Base-by-base conservation (phyloP, 1,140 invertebrate genomes). In the Tigriopus japonicus region DNA sequence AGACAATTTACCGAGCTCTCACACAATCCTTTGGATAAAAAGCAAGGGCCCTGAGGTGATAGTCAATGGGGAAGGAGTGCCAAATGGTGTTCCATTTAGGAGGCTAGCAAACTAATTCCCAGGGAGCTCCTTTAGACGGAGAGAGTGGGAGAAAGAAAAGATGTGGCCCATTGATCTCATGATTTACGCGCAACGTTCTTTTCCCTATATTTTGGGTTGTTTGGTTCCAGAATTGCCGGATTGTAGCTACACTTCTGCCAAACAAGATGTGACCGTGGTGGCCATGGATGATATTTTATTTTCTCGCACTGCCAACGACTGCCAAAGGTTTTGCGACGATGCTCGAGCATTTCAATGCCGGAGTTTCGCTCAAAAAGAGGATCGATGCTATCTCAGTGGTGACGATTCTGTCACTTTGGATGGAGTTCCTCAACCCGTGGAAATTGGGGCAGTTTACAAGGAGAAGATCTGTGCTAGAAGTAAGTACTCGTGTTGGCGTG, bases 231-330 rank as follows among this genome's bases (percentile, higher is more conserved):
- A 68, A 55, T 67, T 76, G 7, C 72, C 73, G 0, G 73, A 74
- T 56, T 76, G 75, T 64, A 69, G 73, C 0, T 76, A 74, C 64
- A 68, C 69, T 21, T 17, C 19, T 41, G 67, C 68, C 0, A 63
- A 69, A 23, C 65, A 69, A 45, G 72, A 72, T 45, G 67, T 68
- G 10, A 69, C 70, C 6, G 70, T 76, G 10, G 68, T 74, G 12
- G 72, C 74, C 13, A 75, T 75, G 72, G 75, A 76, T 64, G 70
- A 72, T 17, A 64, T 76, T 5, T 70, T 75, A 53, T 76, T 72
- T 66, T 74, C 75, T 1, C 66, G 68, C 2, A 70, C 70, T 23
- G 63, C 68, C 17, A 69, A 70, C 52, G 74, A 75, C 58, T 76
- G 75, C 62, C 41, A 58, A 58, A 3, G 64, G 21, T 55, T 59